These are phyloP conservation scores for Orthosia incerta DNA, from an alignment of 2,888 invertebrate genomes.

Conservation along the genomic window DNA sequence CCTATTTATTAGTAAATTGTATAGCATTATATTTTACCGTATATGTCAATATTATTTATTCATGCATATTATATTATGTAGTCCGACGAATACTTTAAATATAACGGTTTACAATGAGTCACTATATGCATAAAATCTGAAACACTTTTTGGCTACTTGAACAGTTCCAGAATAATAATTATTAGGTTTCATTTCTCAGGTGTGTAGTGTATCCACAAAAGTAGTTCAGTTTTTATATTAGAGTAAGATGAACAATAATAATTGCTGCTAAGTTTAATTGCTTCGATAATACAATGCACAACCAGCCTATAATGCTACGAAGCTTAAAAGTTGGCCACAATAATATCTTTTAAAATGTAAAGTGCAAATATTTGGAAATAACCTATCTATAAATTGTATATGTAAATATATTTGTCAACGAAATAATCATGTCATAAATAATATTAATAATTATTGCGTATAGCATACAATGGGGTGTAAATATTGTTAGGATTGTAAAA, in stretches of 20 bases:
- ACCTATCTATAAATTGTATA: slow-evolving; percentile 54
- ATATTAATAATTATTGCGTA: slow-evolving; percentile 30
- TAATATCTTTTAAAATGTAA: slow-evolving; percentile 33
- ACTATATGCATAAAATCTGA: slow-evolving; percentile 43
- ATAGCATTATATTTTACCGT: slow-evolving; percentile 60
- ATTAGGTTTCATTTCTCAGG: slow-evolving; percentile 1
- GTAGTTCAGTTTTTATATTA: slow-evolving; percentile 48
- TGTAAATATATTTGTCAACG: slow-evolving; percentile 38
- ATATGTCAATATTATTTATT: slow-evolving; percentile 64
- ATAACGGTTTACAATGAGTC: slow-evolving; percentile 47
- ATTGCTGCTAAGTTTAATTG: slow-evolving; percentile 33
- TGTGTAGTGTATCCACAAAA: slow-evolving; percentile 41
- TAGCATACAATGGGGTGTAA: slow-evolving; percentile 50
- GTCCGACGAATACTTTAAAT: slow-evolving; percentile 45
- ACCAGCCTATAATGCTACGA: slow-evolving; percentile 55
- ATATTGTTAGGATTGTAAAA: slow-evolving; percentile 55
- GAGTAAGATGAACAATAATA: slow-evolving; percentile 42
- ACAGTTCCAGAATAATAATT: slow-evolving; percentile 5
- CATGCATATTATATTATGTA: slow-evolving; percentile 64
- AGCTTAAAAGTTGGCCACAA: slow-evolving; percentile 48
- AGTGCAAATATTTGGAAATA: slow-evolving; percentile 60
- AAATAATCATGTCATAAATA: slow-evolving; percentile 46
- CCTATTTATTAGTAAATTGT: slow-evolving; percentile 67
- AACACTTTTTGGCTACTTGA: slow-evolving; percentile 49
- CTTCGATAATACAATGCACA: slow-evolving; percentile 44